Conservation (phyloP, 2,888 invertebrate genomes). For the Lycophotia porphyrea region DNA sequence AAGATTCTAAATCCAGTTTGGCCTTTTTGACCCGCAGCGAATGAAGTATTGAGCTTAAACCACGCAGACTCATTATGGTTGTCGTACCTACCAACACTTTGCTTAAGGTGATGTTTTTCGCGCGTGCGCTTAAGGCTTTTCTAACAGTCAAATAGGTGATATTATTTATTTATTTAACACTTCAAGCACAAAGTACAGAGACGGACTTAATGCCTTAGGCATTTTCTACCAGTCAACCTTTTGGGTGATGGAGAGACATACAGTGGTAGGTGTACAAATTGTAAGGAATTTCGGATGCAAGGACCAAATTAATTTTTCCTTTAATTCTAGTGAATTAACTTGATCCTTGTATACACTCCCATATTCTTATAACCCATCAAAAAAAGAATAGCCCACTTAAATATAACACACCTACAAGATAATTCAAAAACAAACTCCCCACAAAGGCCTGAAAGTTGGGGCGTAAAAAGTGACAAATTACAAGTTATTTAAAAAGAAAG, state of each 20-base stretch:
- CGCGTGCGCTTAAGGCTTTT: not conserved
- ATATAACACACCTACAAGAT: constrained; percentile 34
- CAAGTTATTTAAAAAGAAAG: constrained; percentile 62
- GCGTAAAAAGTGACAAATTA: constrained; percentile 66
- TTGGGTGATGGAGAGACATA: too few relatives aligned
- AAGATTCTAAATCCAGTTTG: not conserved
- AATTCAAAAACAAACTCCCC: constrained; percentile 49
- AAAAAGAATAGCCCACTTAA: constrained; percentile 10
- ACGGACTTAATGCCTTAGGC: too few relatives aligned
- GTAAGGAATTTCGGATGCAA: not conserved
- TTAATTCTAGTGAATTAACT: too few relatives aligned
- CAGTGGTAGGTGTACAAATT: not conserved
- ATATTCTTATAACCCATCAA: not conserved
- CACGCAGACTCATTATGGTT: not conserved
- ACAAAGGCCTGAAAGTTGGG: constrained; percentile 45
- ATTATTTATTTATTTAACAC: too few relatives aligned
- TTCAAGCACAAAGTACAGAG: too few relatives aligned
- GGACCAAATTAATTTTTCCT: not conserved
- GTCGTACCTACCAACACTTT: not conserved
- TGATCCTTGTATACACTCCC: not conserved
- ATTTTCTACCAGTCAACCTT: too few relatives aligned
- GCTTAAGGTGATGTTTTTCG: too few relatives aligned
- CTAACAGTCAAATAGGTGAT: not conserved
- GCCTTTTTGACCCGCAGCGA: not conserved
- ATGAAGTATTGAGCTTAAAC: not conserved